A percentile compares a stretch with the other conserved stretches of the same genome.
Evolutionary conservation across 2,113 vertebrate genomes (phyloP).

Genomic region (Rhinoptilus africanus): DNA sequence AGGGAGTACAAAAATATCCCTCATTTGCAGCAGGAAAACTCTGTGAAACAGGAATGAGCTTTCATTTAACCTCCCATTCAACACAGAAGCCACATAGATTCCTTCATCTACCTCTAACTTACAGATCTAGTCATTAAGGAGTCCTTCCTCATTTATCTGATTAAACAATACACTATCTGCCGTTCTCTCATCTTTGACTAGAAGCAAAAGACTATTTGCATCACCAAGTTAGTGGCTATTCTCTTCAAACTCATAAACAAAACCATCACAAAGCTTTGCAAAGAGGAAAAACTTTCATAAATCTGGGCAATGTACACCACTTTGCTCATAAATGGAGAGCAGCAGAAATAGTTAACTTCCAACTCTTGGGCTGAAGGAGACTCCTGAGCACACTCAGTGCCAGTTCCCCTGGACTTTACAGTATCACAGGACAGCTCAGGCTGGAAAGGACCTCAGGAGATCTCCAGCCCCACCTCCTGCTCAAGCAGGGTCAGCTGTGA

Average conservation of each 20-base stretch:
- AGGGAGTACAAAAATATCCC: not conserved
- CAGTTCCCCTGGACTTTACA: not conserved
- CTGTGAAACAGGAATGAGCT: not conserved
- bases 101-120: not conserved
- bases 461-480: not conserved
- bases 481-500: not conserved
- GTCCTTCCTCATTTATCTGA: not conserved
- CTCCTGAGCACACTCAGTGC: not conserved
- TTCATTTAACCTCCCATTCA: not conserved
- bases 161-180: not conserved
- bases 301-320: not conserved
- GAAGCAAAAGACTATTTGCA: not conserved
- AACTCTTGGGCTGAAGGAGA: not conserved
- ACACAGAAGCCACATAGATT: not conserved
- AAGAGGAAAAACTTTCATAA: not conserved
- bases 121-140: not conserved
- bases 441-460: not conserved
- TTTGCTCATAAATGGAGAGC: not conserved
- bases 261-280: not conserved
- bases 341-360: not conserved
- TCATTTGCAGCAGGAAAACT: not conserved
- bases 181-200: not conserved
- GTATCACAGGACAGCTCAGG: not conserved
- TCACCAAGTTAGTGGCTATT: not conserved
- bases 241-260: not conserved